Evolutionary conservation across 2,113 vertebrate genomes (phyloP), one percentile per base, ranked within the genome.

Genomic region (Phaethornis superciliosus): DNA sequence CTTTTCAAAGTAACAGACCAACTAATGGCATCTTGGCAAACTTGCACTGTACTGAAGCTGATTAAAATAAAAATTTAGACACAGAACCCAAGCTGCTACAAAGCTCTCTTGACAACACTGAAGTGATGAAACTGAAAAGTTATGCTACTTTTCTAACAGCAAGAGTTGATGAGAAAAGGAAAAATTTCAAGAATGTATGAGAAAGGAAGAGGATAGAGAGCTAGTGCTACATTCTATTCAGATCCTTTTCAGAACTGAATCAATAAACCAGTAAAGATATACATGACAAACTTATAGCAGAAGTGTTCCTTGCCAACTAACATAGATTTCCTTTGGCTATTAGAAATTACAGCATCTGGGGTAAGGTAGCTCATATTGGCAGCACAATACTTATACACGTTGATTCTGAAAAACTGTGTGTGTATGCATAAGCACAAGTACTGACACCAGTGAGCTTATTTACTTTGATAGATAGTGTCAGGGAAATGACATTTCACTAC

Each of bases 241-340:
- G 28, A 84, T 71, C 24, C 3, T 59, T 71, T 77, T 63, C 24
- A 75, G 65, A 89, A 70, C 20, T 44, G 42, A 84, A 81, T 89
- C 55, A 92, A 83, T 81, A 86, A 78, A 64, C 22, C 71, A 93
- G 24, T 5, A 91, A 80, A 94, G 59, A 91, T 21, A 69, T 17
- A 78, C 24, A 76, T 1, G 1, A 55, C 6, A 54, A 85, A 54
- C 17, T 81, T 35, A 71, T 1, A 64, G 24, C 14, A 60, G 67
- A 81, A 44, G 10, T 1, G 6, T 77, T 62, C 22, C 64, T 95
- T 85, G n/a, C n/a, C 87, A 59, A 28, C 12, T 67, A 49, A 22
- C 22, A 44, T 24, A 58, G 72, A 77, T 86, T 92, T 94, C n/a
- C 22, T 69, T 54, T 52, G 49, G 16, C 54, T 74, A 58, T 64